Evolutionary conservation across 1,140 invertebrate species (phyloP), one percentile per base, ranked within the genome.

Genomic region (Hestina assimilis): DNA sequence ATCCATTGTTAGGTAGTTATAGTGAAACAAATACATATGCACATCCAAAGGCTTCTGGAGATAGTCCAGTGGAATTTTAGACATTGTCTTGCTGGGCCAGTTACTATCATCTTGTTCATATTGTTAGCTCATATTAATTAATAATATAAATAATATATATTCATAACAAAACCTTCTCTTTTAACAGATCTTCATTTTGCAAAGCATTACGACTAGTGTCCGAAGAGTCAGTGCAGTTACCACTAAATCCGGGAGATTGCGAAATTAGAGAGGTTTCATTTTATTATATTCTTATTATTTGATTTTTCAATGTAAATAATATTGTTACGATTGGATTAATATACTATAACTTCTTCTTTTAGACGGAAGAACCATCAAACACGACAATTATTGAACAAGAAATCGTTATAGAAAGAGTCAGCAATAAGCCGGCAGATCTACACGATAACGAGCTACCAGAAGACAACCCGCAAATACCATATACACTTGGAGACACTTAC

Each of bases 211-310:
- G 92, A 20, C 81, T 97, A n/a, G 92, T 94, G 65, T 94, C 94
- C 0, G 94, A 93, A 4, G 90, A 91, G 35, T 90, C 94, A 0
- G 91, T 95, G 0, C 91, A 92, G 9, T 73, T 97, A 29, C 92
- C 92, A 1, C 89, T 97, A 0, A 92, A 93, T 60, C 91, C 93
- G 0, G 95, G 95, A 8, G 92, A 96, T 57, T 97, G 96, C 75
- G 92, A 93, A 62, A 74, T 84, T 56, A 67, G 64, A 64, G 46
- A 72, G 74, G 84, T 87, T 61, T 14, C 26, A 14, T 52, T 42
- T 43, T 21, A 23, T 41, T 38, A 29, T 48, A 11, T 31, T 31
- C 28, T 52, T 46, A 8, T 6, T 35, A 24, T 45, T 38, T 50
- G 3, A 24, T 26, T 20, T 33, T 29, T n/a, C n/a, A n/a, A n/a